A percentile compares a stretch with the other conserved stretches of the same genome.
Conservation (phyloP, 2,888 invertebrate species). For the Archips xylosteana region DNA sequence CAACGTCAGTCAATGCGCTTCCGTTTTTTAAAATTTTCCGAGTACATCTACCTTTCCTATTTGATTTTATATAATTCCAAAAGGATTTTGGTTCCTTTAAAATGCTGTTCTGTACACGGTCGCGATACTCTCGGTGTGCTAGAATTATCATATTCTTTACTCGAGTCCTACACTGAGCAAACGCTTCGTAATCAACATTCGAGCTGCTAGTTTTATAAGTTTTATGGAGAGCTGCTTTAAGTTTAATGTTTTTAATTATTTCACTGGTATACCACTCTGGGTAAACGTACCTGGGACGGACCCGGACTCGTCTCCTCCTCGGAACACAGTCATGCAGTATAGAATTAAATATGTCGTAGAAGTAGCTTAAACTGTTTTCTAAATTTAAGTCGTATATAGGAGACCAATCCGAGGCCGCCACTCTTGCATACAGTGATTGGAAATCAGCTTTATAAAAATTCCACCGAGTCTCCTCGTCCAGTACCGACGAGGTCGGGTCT, state of each 20-base stretch:
- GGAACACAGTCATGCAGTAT: slow-evolving; percentile 45
- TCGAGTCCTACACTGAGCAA: slow-evolving; percentile 29
- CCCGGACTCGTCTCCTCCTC: slow-evolving; percentile 41
- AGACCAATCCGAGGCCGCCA: slow-evolving; percentile 33
- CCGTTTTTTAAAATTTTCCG: too few relatives aligned
- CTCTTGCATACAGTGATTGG: background rate
- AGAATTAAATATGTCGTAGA: slow-evolving; percentile 41
- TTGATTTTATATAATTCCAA: too few relatives aligned
- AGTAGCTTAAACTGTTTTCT: slow-evolving; percentile 31
- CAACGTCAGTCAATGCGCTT: too few relatives aligned
- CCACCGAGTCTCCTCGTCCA: background rate
- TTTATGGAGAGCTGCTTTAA: background rate
- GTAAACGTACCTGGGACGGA: slow-evolving; percentile 40
- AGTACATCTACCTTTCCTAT: too few relatives aligned
- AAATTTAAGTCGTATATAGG: slow-evolving; percentile 27
- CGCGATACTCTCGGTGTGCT: background rate
- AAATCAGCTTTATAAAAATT: background rate
- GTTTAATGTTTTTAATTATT: background rate
- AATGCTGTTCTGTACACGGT: background rate
- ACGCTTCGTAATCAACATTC: slow-evolving; percentile 11
- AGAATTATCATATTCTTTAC: slow-evolving; percentile 25
- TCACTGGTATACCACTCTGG: slow-evolving; percentile 44
- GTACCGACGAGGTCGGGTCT: background rate
- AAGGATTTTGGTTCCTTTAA: too few relatives aligned
- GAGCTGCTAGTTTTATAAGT: background rate